Base-by-base conservation (phyloP, 2,113 vertebrate species). In the Gnathonemus longibarbis region DNA sequence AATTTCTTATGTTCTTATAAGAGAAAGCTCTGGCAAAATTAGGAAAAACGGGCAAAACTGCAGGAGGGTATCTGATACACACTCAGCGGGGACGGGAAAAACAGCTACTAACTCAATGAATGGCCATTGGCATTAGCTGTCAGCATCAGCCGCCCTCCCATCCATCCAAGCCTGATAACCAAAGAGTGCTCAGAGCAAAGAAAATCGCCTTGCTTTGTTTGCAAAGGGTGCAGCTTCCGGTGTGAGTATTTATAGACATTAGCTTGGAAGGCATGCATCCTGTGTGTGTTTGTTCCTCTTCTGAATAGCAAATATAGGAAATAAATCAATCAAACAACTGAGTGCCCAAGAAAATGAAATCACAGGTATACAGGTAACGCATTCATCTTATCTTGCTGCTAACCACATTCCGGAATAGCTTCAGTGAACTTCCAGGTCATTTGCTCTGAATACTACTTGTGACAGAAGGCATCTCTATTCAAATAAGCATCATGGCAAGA, bases 221-320 rank as follows among this genome's bases (percentile, higher is more conserved):
- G 77, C 80, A 86, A 27, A 62, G 31, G 10, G 31, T 39, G 56
- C 53, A 5, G 11, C 15, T 88, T 74, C 85, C 88, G 66, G 31
- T 62, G 42, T 17, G 85, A 31, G 19, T 90, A 58, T 90, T 91
- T 86, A 88, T 83, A 89, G 62, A 48, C n/a, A 1, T 31, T 1
- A 45, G 35, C 21, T n/a, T 39, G 24, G 5, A 15, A 46, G 52
- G 42, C 58, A 84, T 88, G 10, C 15, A 49, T 88, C 88, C 88
- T 86, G 84, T 48, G 84, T 5, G 5, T 31, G 48, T 86, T 15
- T 27, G 4, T 50, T 49, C 45, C 48, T 86, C 24, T 86, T 86
- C 46, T 31, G 13, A 86, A 85, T 27, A 42, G 42, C 21, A 85
- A n/a, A 70, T 70, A 70, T 66, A 66, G 45, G 3, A 84, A 84